Base-by-base conservation (phyloP, 2,113 vertebrate species). In the Eonycteris spelaea region DNA sequence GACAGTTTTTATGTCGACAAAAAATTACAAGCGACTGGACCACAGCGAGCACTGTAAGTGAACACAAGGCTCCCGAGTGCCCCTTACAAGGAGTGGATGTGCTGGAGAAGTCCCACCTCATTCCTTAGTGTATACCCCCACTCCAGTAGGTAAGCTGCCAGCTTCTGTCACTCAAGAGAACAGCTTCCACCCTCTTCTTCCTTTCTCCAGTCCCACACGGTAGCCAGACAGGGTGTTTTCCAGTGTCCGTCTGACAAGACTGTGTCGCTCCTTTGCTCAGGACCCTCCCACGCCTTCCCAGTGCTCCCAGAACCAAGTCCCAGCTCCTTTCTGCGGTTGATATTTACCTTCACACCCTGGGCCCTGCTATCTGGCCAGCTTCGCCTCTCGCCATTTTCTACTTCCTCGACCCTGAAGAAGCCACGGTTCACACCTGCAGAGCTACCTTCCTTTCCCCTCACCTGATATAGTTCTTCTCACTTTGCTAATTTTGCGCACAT, bases 181-280 rank as follows among this genome's bases (percentile, higher is more conserved):
- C 8, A 61, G 77, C 51, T 43, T 24, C 3, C 7, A n/a, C 43
- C 1, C 67, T 30, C 63, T 35, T 38, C 18, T 7, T 21, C 5
- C 0, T 24, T 10, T 21, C 28, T 61, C 63, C 55, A 33, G 5
- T 33, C 24, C 63, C 45, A 11, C 79, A 38, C 8, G 3, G 16
- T 7, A 59, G 55, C 45, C 33, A 26, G 38, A 43, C 4, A 45
- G 30, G 11, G 19, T 45, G 14, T 8, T 21, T 18, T 35, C 38
- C 26, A 12, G 33, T 7, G 55, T 63, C 63, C 11, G 0, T 12
- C 0, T 7, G 53, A 35, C 11, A 0, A 1, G 53, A 33, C 10
- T 6, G 0, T 1, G 3, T 2, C 43, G 28, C n/a, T 21, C 28
- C 28, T 16, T 30, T 9, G 35, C 63, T 78, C 71, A 30, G 21